These are phyloP conservation scores for Leucozona laternaria DNA, from an alignment of 2,888 invertebrate species.

Conservation along the genomic window DNA sequence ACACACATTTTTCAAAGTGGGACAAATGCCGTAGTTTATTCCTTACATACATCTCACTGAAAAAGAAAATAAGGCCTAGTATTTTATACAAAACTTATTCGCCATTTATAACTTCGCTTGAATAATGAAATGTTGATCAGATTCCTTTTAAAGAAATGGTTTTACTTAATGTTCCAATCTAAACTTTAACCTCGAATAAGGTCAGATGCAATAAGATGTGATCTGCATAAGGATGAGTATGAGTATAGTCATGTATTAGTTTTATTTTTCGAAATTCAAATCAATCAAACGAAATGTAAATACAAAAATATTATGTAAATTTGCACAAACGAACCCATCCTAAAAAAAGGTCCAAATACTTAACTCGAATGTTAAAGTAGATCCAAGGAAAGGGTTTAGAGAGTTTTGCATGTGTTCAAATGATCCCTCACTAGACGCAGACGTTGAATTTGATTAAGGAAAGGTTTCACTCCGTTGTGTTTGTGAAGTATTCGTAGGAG, in stretches of 20 bases:
- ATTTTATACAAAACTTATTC: no score
- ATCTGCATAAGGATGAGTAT: background rate
- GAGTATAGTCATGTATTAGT: background rate
- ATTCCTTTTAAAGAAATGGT: no score
- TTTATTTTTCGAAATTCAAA: background rate
- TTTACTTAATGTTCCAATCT: background rate
- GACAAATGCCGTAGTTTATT: no score
- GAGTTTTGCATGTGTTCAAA: slow-evolving; percentile 3
- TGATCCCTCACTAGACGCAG: slow-evolving; percentile 20
- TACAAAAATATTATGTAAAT: slow-evolving; percentile 55
- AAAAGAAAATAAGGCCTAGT: no score
- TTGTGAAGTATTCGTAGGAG: background rate
- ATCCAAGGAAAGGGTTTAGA: slow-evolving; percentile 7
- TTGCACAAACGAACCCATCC: slow-evolving; percentile 13
- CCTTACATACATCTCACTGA: no score
- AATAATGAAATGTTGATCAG: no score
- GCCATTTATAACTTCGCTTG: no score
- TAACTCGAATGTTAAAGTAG: slow-evolving; percentile 1
- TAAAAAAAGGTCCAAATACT: slow-evolving; percentile 15
- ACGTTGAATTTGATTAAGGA: slow-evolving; percentile 32
- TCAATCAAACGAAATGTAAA: slow-evolving; percentile 53
- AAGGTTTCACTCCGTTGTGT: background rate
- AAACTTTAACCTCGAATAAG: background rate
- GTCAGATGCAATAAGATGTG: background rate
- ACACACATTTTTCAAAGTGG: no score